Conservation (phyloP, 2,113 vertebrate species). For the Ptilonorhynchus violaceus region DNA sequence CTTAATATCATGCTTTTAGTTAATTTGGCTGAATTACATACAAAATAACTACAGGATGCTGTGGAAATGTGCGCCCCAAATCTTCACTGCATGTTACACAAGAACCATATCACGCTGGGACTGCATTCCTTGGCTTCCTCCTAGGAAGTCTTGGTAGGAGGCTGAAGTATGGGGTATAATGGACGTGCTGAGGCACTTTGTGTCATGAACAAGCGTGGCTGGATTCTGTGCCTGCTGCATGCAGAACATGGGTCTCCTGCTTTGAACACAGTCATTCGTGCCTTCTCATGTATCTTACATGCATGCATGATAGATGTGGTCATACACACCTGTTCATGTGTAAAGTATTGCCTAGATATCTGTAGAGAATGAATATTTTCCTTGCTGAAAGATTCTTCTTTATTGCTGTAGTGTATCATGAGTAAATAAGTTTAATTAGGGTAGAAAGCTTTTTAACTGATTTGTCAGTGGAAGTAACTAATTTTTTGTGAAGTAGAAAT, state of each 20-base stretch:
- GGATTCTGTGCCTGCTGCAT: background rate
- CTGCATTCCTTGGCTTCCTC: background rate
- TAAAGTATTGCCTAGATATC: background rate
- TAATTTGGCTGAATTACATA: background rate
- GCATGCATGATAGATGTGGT: background rate
- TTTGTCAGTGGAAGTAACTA: constrained; percentile 21
- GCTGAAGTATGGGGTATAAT: background rate
- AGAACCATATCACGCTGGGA: background rate
- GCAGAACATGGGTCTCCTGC: background rate
- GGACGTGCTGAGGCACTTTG: background rate
- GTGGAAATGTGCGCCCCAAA: background rate
- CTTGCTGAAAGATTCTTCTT: background rate
- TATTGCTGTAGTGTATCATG: background rate
- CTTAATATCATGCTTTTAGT: background rate
- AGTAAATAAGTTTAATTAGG: constrained; percentile 27
- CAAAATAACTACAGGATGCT: background rate
- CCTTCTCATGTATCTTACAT: background rate
- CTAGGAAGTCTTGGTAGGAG: background rate
- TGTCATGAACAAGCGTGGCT: background rate
- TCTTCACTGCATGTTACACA: background rate
- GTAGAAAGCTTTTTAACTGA: constrained; percentile 27
- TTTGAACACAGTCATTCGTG: background rate
- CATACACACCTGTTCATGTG: background rate
- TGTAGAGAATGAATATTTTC: background rate
- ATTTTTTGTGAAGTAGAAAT: constrained; percentile 26